Evolutionary conservation across 1,140 invertebrate species (phyloP).

Genomic region (Wasmannia auropunctata): DNA sequence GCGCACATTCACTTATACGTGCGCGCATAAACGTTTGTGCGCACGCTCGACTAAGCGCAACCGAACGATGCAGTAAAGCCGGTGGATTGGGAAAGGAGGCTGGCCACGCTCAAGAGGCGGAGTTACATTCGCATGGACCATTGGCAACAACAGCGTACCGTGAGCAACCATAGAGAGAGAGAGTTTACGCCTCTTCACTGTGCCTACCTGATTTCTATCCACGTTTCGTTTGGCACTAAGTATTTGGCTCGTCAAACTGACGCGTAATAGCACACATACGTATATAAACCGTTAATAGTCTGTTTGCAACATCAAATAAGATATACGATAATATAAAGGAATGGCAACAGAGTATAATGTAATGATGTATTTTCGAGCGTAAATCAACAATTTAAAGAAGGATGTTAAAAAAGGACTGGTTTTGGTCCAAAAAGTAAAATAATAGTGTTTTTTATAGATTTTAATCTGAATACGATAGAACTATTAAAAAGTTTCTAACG

Average conservation of each 20-base stretch:
- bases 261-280: constrained; percentile 23
- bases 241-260: constrained; percentile 43
- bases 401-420: too few relatives aligned
- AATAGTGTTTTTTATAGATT: too few relatives aligned
- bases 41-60: constrained; percentile 74
- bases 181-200: constrained; percentile 80
- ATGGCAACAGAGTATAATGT: neutral
- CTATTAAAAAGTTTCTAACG: too few relatives aligned
- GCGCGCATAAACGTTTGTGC: constrained; percentile 62
- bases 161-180: constrained; percentile 73
- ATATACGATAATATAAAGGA: constrained; percentile 12
- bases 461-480: too few relatives aligned
- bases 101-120: constrained; percentile 81
- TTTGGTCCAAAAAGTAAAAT: too few relatives aligned
- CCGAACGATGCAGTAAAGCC: constrained; percentile 47
- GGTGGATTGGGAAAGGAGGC: constrained; percentile 63
- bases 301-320: constrained; percentile 15
- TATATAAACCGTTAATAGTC: constrained; percentile 18
- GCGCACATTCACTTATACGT: constrained; percentile 21
- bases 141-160: constrained; percentile 81
- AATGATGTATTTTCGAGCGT: neutral
- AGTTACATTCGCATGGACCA: constrained; percentile 81
- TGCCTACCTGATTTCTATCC: constrained; percentile 37
- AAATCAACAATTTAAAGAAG: too few relatives aligned
- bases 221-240: constrained; percentile 37